Evolutionary conservation across 2,797 vertebrate species (phyloP), one percentile per base, ranked within the genome.

Genomic region (Hemibagrus guttatus): DNA sequence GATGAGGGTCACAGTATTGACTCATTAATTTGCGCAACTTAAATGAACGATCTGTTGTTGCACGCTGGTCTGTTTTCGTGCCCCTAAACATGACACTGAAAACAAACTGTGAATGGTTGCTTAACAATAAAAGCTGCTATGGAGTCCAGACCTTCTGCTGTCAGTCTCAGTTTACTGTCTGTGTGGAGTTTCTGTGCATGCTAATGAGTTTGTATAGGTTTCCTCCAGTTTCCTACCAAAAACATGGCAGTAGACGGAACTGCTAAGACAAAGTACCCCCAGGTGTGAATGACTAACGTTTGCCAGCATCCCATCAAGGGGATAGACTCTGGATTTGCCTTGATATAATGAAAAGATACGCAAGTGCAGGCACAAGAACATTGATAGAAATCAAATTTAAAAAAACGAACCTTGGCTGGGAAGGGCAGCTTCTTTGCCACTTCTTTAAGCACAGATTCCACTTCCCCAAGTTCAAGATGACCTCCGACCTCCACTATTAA

Each of bases 351-450:
- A 4, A 21, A 76, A 76, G n/a, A 56, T 12, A 56, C 26, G 54
- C 2, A 75, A 28, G 8, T 6, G 6, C 64, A 35, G 64, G 19
- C 3, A 75, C 26, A 54, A n/a, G 49, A 68, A 78, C 46, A 6
- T 1, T 76, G 35, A 26, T 11, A 79, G 26, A 69, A 28, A n/a
- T 2, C 0, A 26, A 13, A 6, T 42, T 35, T n/a, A n/a, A n/a
- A 64, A 64, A 39, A 13, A 39, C 93, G 85, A 78, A 96, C 96
- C 88, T 96, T 78, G 0, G 98, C 97, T 0, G 93, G 95, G 87
- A 99, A 99, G 0, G 98, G 98, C 58, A 99, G 89, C 21, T 99
- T 99, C 79, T 95, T 95, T 23, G 97, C 97, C 9, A 97, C 96
- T 84, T 96, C 94, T 1, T 3, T 87, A 11, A 99, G 94, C 88